Base-by-base conservation (phyloP, 2,888 invertebrate genomes). In the Andricus quercusramuli region DNA sequence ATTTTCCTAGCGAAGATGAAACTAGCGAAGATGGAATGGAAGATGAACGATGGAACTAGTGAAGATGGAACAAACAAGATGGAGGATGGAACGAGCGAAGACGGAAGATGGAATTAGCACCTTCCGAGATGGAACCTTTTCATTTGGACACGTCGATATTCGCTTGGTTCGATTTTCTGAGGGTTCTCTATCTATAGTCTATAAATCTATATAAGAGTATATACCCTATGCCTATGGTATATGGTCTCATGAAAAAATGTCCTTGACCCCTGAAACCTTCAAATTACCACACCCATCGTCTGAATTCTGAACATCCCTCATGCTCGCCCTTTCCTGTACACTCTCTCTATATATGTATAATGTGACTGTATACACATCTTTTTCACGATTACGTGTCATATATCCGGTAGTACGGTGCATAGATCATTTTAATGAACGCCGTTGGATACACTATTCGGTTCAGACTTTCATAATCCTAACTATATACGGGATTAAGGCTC, bases 201-300 rank as follows among this genome's bases (percentile, higher is more conserved):
- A 32, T 32, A 2, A 0, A 1, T 32, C 32, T 32, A 32, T 32
- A 5, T 3, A 25, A 25, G 25, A 25, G 25, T 25, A 1, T 25
- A 25, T 32, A 32, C 6, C 11, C 15, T 13, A 44, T 68, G 17
- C 41, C 41, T 70, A 25, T 47, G 25, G 51, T 51, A 25, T 29
- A 51, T 47, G 51, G 25, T 15, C 4, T 17, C 3, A 47, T 15
- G 47, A 47, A 47, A 74, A 74, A 74, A 47, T 74, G 70, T 74
- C 70, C 70, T 74, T 74, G 70, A 74, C 70, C 70, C 51, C 51
- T 47, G 51, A 32, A 74, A 56, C 70, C 70, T 56, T 74, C 51
- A 56, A 74, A 74, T 74, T 74, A 74, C 70, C 70, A 74, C 70
- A 74, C 70, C 70, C 70, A 74, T 74, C n/a, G 70, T 47, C 51